Base-by-base conservation (phyloP, 1,140 invertebrate species). In the Oryzaephilus surinamensis region DNA sequence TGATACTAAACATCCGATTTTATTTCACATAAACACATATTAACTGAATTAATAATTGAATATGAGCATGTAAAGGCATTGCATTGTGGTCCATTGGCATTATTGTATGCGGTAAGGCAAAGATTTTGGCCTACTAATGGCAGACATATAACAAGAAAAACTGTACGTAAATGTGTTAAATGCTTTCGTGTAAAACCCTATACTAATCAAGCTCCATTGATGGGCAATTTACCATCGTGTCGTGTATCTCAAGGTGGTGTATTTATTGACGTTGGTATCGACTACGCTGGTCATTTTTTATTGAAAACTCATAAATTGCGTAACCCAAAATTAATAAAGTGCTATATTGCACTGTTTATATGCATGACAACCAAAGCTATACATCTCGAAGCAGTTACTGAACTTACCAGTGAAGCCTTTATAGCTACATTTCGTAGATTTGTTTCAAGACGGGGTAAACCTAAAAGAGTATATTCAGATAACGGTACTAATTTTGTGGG, bases 381-480 rank as follows among this genome's bases (percentile, higher is more conserved):
- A 3, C 60, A 65, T 38, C 17, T 62, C 6, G 60, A 65, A 42
- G 4, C 55, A 2, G 58, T 62, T 0, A 38, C 12, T 7, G 42
- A 53, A 29, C 15, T 60, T 7, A 48, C 49, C 6, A 54, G 57
- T 2, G 45, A 55, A 26, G 46, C 46, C 6, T 60, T 64, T 30
- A 10, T 65, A 6, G 41, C 45, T 20, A 43, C 50, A n/a, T 33
- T 64, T 2, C 19, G 35, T n/a, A 28, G 57, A 18, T 62, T 65
- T 38, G 43, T 54, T 8, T 8, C 38, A 10, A 18, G 52, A 11
- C 28, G 58, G 27, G 56, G 58, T 16, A 24, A 48, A 4, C 42
- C 41, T 6, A 11, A 10, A 1, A 33, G 40, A 6, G 43, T 60
- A 0, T 52, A 50, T 42, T 43, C 34, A 10, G 53, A 58, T 36